Conservation (phyloP, 2,888 invertebrate genomes). For the Callyntrura guangdongensis region DNA sequence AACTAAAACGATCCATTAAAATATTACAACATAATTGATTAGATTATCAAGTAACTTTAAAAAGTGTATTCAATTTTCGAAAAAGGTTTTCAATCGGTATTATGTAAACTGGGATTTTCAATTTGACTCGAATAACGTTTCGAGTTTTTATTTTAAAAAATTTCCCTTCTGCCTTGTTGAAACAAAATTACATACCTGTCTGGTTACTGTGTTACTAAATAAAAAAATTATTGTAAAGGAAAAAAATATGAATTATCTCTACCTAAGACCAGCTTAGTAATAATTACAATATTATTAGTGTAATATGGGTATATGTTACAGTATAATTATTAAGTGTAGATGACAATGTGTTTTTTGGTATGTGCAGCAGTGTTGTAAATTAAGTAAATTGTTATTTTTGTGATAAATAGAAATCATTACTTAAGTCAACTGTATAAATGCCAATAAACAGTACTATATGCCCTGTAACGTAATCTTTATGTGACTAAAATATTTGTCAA, state of each 20-base stretch:
- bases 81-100: background rate
- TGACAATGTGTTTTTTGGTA: background rate
- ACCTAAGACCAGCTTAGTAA: background rate
- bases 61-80: background rate
- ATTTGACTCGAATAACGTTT: background rate
- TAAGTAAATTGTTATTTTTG: background rate
- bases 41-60: background rate
- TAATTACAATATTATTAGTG: background rate
- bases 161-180: conserved; percentile 32
- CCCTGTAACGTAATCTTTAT: too few relatives aligned
- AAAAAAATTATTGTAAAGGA: background rate
- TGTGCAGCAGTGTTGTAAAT: background rate
- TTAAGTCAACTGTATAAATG: too few relatives aligned
- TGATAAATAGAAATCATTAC: conserved; percentile 1
- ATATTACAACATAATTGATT: background rate
- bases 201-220: conserved; percentile 18
- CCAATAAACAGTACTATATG: too few relatives aligned
- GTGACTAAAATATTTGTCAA: conserved; percentile 27
- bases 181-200: conserved; percentile 30
- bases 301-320: background rate
- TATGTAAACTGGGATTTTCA: background rate
- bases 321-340: background rate
- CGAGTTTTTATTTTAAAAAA: background rate
- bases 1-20: background rate
- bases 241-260: background rate